Evolutionary conservation across 1,140 invertebrate genomes (phyloP), one percentile per base, ranked within the genome.

Genomic region (Drosophila rhopaloa): DNA sequence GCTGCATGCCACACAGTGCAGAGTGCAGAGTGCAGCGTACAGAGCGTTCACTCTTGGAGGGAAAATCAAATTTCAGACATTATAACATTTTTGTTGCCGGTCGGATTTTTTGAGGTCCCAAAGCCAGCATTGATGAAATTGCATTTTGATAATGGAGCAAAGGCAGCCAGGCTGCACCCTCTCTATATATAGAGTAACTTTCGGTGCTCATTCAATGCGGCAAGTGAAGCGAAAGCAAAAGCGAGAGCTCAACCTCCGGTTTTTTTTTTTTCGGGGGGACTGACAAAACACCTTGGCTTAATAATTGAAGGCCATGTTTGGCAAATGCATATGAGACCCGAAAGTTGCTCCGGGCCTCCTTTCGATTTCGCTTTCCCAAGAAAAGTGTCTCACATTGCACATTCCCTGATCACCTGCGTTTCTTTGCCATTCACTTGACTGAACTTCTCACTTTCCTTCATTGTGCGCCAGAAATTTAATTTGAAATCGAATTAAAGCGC

Each of bases 51-150:
- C 72, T 73, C 78, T 77, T 61, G 66, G 58, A 65, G 55, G 65
- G 58, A 81, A 84, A 84, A 85, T 85, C 77, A 85, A 84, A 85
- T 84, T 86, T 85, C 73, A 73, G 58, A 60, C 77, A 63, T 84
- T 85, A 75, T 76, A 53, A 78, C 50, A 62, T 73, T 72, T 60
- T 44, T 66, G 68, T 76, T 76, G 72, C 27, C 76, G 74, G 74
- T 29, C 46, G 72, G 72, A 76, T 76, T 76, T 75, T 76, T 58
- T 76, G 73, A 66, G 73, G 72, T 76, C 73, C 67, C 73, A 76
- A 76, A 76, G 73, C 61, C 61, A 54, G 65, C 60, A 84, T 84
- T 84, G 80, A 84, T 84, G 65, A 65, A 76, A 84, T 80, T 84
- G 76, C 76, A 83, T 83, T 79, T 76, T 83, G 81, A 80, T 80